Evolutionary conservation across 2,888 invertebrate species (phyloP).

Genomic region (Calameuta filiformis): DNA sequence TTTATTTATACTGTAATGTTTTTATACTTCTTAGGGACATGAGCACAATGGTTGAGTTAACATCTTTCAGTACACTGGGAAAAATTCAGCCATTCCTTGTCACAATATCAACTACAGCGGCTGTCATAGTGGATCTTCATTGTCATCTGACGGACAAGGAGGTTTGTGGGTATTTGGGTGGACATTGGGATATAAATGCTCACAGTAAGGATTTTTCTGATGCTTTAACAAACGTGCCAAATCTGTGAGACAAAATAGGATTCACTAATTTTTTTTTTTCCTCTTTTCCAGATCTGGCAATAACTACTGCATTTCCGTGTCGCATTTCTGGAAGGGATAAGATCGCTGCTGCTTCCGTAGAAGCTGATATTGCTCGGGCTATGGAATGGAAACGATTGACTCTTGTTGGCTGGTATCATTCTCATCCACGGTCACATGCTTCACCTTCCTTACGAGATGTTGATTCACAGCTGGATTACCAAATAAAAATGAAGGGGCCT

Average conservation of each 20-base stretch:
- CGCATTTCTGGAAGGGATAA: slow-evolving; percentile 83
- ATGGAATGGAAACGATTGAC: slow-evolving; percentile 85
- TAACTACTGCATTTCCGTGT: slow-evolving; percentile 91
- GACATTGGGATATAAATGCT: slow-evolving; percentile 93
- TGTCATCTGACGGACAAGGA: slow-evolving; percentile 94
- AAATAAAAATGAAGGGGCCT: slow-evolving; percentile 92
- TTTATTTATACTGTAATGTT: not conserved
- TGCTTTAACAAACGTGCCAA: too few relatives aligned
- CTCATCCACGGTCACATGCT: slow-evolving; percentile 88
- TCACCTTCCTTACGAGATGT: slow-evolving; percentile 90
- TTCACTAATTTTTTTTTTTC: slow-evolving; percentile 14
- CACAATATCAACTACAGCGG: slow-evolving; percentile 86
- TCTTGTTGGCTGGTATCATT: slow-evolving; percentile 96
- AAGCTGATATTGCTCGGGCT: slow-evolving; percentile 83
- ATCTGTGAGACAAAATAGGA: not conserved
- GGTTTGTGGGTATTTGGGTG: slow-evolving; percentile 95
- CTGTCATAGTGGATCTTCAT: slow-evolving; percentile 91
- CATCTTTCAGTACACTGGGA: slow-evolving; percentile 86
- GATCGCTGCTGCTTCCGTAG: slow-evolving; percentile 80
- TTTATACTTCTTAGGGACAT: slow-evolving; percentile 77
- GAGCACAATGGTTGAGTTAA: slow-evolving; percentile 89
- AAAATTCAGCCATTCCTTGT: slow-evolving; percentile 94
- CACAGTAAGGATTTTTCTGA: slow-evolving; percentile 78
- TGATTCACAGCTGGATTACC: slow-evolving; percentile 93
- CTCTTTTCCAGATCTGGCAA: slow-evolving; percentile 78